Evolutionary conservation across 2,113 vertebrate species (phyloP).

Genomic region (Siphamia tubifer): DNA sequence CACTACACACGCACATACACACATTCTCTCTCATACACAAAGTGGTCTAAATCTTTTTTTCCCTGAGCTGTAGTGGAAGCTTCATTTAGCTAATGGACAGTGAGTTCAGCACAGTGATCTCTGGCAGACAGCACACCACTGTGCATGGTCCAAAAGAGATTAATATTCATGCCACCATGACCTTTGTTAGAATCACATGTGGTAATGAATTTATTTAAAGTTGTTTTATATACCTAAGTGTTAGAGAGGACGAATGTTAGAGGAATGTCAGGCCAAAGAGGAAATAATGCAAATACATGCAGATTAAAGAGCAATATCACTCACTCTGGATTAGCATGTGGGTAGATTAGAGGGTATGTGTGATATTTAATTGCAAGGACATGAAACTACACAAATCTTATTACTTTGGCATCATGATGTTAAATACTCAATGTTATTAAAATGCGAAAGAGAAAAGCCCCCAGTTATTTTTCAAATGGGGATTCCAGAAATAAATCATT

Average conservation of each 20-base stretch:
- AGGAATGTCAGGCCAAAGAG: not conserved
- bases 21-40: slow-evolving; percentile 1
- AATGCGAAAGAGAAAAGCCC: too few relatives aligned
- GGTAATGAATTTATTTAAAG: slow-evolving; percentile 39
- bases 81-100: slow-evolving; percentile 74
- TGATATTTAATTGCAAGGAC: slow-evolving; percentile 40
- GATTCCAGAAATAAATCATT: too few relatives aligned
- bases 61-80: slow-evolving; percentile 45
- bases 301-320: slow-evolving; percentile 75
- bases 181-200: slow-evolving; percentile 33
- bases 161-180: slow-evolving; percentile 18
- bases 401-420: too few relatives aligned
- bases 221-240: not conserved
- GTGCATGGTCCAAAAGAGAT: slow-evolving; percentile 17
- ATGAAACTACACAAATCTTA: not conserved
- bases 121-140: not conserved
- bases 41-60: slow-evolving; percentile 52
- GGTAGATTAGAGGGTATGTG: slow-evolving; percentile 45
- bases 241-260: not conserved
- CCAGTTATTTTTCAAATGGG: too few relatives aligned
- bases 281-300: slow-evolving; percentile 42
- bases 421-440: too few relatives aligned
- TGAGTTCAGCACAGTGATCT: slow-evolving; percentile 19
- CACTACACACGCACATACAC: not conserved
- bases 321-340: slow-evolving; percentile 65